Evolutionary conservation across 2,113 vertebrate species (phyloP).

Genomic region (Varanus komodoensis): DNA sequence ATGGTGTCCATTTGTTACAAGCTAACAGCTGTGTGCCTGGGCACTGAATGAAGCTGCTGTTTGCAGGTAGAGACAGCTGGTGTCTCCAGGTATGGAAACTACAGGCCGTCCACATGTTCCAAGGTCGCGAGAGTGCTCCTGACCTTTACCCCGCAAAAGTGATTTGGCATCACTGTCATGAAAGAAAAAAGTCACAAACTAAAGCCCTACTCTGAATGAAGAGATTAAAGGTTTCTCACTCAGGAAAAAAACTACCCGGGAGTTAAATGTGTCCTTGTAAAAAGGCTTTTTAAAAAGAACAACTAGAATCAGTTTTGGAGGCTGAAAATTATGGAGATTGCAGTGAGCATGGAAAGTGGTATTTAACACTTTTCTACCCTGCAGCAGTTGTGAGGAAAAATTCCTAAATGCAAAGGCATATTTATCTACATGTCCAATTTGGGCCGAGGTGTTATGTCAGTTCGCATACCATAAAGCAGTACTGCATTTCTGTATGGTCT

Average conservation of each 20-base stretch:
- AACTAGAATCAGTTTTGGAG: not conserved
- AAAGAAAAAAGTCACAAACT: not conserved
- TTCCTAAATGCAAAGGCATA: not conserved
- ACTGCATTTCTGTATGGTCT: not conserved
- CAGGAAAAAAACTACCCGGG: not conserved
- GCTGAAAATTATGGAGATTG: not conserved
- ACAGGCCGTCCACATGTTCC: not conserved
- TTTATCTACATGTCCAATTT: not conserved
- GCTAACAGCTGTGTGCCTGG: conserved; percentile 81
- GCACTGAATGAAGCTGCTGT: conserved; percentile 79
- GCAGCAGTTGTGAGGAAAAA: not conserved
- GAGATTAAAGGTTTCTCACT: not conserved
- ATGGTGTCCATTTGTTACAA: conserved; percentile 80
- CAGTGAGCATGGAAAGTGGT: not conserved
- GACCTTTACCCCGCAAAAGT: conserved; percentile 12
- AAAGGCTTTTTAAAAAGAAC: too few species aligned
- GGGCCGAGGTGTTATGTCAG: not conserved
- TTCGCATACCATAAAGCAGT: not conserved
- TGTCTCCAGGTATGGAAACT: conserved; percentile 73
- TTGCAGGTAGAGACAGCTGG: conserved; percentile 85
- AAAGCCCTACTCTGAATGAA: conserved; percentile 10
- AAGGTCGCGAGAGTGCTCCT: conserved; percentile 28
- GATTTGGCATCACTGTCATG: not conserved
- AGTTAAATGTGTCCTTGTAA: not conserved
- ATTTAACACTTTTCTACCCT: not conserved